Base-by-base conservation (phyloP, 2,113 vertebrate species). In the Gymnarchus niloticus region DNA sequence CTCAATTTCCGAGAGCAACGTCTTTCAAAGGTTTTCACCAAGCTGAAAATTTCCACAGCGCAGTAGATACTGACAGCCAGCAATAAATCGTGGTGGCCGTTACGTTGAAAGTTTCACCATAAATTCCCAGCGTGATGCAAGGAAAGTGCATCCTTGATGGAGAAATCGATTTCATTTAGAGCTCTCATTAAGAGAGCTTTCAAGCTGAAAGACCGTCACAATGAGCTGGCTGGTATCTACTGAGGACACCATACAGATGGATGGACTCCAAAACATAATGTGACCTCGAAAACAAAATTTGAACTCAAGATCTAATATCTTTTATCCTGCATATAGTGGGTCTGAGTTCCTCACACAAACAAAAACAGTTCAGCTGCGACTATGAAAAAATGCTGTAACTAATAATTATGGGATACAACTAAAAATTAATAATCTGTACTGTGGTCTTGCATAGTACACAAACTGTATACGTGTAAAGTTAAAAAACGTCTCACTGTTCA, bases 111-210 rank as follows among this genome's bases (percentile, higher is more conserved):
- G 87, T 87, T 89, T 86, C 21, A 46, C 78, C 69, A 88, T 90
- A 90, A 90, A 91, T 89, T 56, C 82, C 88, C 23, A 52, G 84
- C 44, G 81, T 54, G 77, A 91, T 88, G 84, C 83, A 56, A 86
- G 85, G 84, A 88, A 89, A 73, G 85, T 87, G 87, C 84, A 85
- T 90, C 85, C 6, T 17, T 85, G 91, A 92, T 87, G 83, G 88
- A 33, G 1, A 88, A 90, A 92, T 92, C 87, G 86, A 93, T 93
- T 93, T 92, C 69, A 90, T 93, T 92, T 89, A 91, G 85, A 90
- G 83, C 85, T 88, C 82, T 91, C 90, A 89, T 92, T 89, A 92
- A 83, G 52, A 7, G 46, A 81, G 83, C 85, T 80, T 54, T 88
- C 86, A 81, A 69, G 83, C 84, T 87, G 88, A 89, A 83, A 85